Percentiles rank a stretch among this genome's conserved stretches.
phyloP scores from a whole-genome alignment of 2,888 invertebrate genomes.

The Eubasilissa splendida region DNA sequence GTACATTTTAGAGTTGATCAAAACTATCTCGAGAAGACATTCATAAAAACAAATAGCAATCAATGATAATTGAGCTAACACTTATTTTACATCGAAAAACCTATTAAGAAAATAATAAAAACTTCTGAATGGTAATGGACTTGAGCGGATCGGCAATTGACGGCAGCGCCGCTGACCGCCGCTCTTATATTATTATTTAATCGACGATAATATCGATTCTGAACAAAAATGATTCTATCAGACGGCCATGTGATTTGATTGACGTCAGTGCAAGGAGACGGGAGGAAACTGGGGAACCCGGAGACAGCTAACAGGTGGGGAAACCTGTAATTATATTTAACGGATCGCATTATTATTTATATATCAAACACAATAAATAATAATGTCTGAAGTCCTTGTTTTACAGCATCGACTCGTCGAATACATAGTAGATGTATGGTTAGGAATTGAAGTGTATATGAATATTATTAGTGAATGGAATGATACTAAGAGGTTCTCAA shows the following conservation, averaged over 20 bases:
- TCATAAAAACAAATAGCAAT: not conserved
- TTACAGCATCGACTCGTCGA: not conserved
- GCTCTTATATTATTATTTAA: conserved; percentile 18
- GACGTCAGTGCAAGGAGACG: not conserved
- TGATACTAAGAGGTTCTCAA: conserved; percentile 34
- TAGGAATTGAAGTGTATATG: conserved; percentile 10
- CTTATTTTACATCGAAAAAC: not conserved
- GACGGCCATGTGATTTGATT: conserved; percentile 23
- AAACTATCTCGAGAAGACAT: too few species aligned
- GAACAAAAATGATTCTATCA: conserved; percentile 16
- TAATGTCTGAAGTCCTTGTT: not conserved
- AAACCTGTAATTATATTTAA: conserved; percentile 6
- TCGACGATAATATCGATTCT: conserved; percentile 13
- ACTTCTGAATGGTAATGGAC: not conserved
- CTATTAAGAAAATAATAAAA: conserved; percentile 4
- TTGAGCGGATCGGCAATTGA: not conserved
- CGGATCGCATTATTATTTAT: not conserved
- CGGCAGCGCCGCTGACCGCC: not conserved
- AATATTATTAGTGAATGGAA: conserved; percentile 24
- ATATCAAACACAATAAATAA: conserved; percentile 29
- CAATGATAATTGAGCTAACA: not conserved
- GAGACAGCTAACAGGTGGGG: conserved; percentile 12
- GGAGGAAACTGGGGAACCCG: conserved; percentile 3
- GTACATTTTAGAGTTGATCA: too few species aligned
- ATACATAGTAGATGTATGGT: not conserved